phyloP scores from a whole-genome alignment of 1,140 invertebrate species.

The Drosophila parabipectinata region DNA sequence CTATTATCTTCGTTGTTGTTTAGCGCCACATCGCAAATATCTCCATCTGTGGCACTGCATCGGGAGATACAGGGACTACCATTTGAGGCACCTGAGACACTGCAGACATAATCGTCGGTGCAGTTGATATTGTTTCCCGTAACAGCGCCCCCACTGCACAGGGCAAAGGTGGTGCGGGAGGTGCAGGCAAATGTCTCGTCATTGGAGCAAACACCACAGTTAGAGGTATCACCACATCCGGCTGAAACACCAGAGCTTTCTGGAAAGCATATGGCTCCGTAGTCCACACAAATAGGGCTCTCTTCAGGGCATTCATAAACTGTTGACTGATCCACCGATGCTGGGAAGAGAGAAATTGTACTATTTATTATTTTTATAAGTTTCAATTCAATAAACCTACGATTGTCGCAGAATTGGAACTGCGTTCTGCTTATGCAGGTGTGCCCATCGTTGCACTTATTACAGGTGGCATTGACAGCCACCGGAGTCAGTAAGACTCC shows the following conservation, averaged over 20 bases:
- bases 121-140: slow-evolving; percentile 14
- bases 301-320: slow-evolving; percentile 31
- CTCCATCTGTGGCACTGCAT: slow-evolving; percentile 11
- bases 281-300: slow-evolving; percentile 47
- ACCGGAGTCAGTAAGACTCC: slow-evolving; percentile 4
- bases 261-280: slow-evolving; percentile 31
- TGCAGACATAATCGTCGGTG: slow-evolving; percentile 26
- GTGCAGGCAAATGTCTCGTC: slow-evolving; percentile 54
- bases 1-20: not conserved
- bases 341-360: not conserved
- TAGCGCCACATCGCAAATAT: slow-evolving; percentile 48
- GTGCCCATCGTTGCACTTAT: slow-evolving; percentile 38
- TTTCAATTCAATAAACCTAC: slow-evolving; percentile 23
- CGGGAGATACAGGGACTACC: slow-evolving; percentile 42
- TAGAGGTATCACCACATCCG: slow-evolving; percentile 54
- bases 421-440: slow-evolving; percentile 47
- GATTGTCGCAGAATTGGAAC: slow-evolving; percentile 54
- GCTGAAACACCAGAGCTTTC: accelerated
- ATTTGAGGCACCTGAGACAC: not conserved
- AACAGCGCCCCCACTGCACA: slow-evolving; percentile 11
- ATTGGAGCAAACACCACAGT: slow-evolving; percentile 39
- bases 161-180: slow-evolving; percentile 48
- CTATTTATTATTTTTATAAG: no score
- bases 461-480: slow-evolving; percentile 52
- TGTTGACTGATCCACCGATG: not conserved